A percentile compares a stretch with the other conserved stretches of the same genome.
Conservation (phyloP, 2,797 vertebrate genomes). For the Menidia menidia region DNA sequence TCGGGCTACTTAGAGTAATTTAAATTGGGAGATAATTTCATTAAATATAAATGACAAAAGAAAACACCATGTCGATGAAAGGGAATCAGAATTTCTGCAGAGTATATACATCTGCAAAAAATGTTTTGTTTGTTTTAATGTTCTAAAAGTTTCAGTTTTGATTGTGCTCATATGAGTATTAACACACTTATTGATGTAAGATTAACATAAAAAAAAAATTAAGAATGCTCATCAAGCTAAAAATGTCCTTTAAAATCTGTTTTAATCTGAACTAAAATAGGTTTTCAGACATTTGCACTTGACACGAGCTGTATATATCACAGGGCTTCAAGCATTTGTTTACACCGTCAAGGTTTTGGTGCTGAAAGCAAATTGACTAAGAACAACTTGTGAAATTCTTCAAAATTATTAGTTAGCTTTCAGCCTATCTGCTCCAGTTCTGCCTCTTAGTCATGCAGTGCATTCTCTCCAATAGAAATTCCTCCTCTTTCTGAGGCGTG, state of each 20-base stretch:
- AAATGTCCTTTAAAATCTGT: background rate
- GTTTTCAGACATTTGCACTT: background rate
- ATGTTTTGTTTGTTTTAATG: too few relatives aligned
- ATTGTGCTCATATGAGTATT: background rate
- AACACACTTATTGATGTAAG: background rate
- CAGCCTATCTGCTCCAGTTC: slow-evolving; percentile 44
- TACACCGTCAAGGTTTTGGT: slow-evolving; percentile 26
- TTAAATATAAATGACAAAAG: background rate
- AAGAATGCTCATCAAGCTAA: background rate
- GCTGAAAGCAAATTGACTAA: slow-evolving; percentile 35
- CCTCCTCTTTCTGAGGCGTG: slow-evolving; percentile 49
- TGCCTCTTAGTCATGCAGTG: slow-evolving; percentile 56
- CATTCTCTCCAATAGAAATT: slow-evolving; percentile 55
- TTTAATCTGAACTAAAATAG: background rate
- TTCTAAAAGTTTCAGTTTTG: too few relatives aligned
- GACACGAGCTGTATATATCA: slow-evolving; percentile 4
- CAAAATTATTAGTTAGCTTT: slow-evolving; percentile 43
- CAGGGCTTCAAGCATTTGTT: slow-evolving; percentile 34
- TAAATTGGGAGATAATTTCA: background rate
- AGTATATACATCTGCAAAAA: background rate
- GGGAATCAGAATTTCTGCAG: too few relatives aligned
- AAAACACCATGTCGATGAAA: background rate
- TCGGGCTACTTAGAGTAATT: background rate
- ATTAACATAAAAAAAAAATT: too few relatives aligned
- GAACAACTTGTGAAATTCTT: slow-evolving; percentile 60